A percentile compares a stretch with the other conserved stretches of the same genome.
Conservation (phyloP, 2,113 vertebrate genomes). For the Catharus fuscescens region DNA sequence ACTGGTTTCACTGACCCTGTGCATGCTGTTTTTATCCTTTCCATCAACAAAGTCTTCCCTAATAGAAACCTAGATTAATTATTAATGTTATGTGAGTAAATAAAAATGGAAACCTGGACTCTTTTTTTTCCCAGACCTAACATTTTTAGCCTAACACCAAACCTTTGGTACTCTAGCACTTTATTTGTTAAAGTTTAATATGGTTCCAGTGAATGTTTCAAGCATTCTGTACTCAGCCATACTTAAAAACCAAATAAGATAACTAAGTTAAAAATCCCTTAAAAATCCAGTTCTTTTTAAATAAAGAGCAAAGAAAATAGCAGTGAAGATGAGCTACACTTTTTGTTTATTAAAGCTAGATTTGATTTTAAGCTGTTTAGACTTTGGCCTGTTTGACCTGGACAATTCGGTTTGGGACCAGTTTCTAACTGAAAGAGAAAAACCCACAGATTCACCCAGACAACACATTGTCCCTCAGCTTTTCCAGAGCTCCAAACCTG, state of each 20-base stretch:
- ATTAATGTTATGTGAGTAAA: constrained; percentile 36
- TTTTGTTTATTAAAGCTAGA: not conserved
- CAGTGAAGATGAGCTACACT: not conserved
- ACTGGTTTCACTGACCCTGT: not conserved
- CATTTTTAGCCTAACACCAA: not conserved
- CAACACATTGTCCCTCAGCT: not conserved
- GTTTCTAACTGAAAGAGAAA: not conserved
- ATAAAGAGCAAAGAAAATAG: not conserved
- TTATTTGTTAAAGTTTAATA: constrained; percentile 42
- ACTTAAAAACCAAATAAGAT: not conserved
- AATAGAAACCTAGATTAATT: constrained; percentile 22
- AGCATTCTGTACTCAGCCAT: not conserved
- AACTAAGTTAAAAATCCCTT: not conserved
- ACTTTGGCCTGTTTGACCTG: not conserved
- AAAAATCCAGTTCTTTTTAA: not conserved
- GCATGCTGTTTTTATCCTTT: not conserved
- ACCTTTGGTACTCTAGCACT: not conserved
- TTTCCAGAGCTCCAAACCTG: not conserved
- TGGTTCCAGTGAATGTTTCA: not conserved
- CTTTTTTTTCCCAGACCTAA: not conserved
- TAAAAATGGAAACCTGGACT: constrained; percentile 33
- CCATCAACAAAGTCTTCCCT: not conserved
- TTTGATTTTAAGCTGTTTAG: not conserved
- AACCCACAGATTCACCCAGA: not conserved
- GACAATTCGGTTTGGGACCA: not conserved